Percentiles rank a stretch among this genome's conserved stretches.
Evolutionary conservation across 2,797 vertebrate genomes (phyloP).

Genomic region (Jordanella pulchra): DNA sequence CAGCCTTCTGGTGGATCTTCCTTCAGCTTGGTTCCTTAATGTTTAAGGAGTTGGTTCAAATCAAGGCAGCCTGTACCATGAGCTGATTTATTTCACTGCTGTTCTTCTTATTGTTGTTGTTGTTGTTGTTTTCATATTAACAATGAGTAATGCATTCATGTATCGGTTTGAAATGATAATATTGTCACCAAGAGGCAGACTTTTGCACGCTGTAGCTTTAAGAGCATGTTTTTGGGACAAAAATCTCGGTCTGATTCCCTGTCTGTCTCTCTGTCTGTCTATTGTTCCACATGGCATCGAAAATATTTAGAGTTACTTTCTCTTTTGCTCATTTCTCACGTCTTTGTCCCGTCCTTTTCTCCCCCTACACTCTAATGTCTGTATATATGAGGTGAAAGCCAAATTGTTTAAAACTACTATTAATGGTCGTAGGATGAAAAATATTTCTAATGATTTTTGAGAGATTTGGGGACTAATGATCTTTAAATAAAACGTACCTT

Average conservation of each 20-base stretch:
- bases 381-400: constrained; percentile 30
- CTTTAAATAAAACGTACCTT: constrained; percentile 11
- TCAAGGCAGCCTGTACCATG: constrained; percentile 88
- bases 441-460: neutral
- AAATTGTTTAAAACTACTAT: constrained; percentile 24
- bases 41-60: constrained; percentile 95
- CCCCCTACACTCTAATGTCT: constrained; percentile 22
- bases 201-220: constrained; percentile 92
- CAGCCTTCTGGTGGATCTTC: constrained; percentile 84
- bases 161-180: constrained; percentile 81
- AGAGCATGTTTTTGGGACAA: constrained; percentile 88
- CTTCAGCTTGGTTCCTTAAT: constrained; percentile 95
- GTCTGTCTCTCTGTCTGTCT: constrained; percentile 37
- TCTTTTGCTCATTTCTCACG: constrained; percentile 20
- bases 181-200: constrained; percentile 83
- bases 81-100: constrained; percentile 77
- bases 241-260: constrained; percentile 61
- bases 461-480: constrained; percentile 7
- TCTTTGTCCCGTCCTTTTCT: constrained; percentile 1
- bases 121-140: constrained; percentile 83
- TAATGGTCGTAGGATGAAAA: constrained; percentile 36
- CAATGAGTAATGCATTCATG: constrained; percentile 85
- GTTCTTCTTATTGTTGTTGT: constrained; percentile 76
- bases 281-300: constrained; percentile 49
- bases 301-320: constrained; percentile 31